Evolutionary conservation across 1,140 invertebrate species (phyloP).

Genomic region (Leptinotarsa texana): DNA sequence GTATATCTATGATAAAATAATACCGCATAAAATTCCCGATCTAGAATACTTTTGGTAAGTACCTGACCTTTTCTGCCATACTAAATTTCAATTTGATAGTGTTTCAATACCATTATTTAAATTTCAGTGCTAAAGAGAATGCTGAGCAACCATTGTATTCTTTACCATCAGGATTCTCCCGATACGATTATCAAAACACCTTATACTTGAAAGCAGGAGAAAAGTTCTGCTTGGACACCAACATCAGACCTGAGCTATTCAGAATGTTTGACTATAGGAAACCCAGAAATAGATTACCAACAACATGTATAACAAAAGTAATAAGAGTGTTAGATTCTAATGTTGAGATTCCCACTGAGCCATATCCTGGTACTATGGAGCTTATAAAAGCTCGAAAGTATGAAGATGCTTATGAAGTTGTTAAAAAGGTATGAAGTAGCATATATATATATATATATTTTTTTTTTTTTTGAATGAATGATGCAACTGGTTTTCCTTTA

Average conservation of each 20-base stretch:
- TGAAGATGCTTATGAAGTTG: conserved; percentile 26
- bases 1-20: conserved; percentile 69
- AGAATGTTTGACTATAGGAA: conserved; percentile 21
- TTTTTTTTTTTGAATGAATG: too few relatives aligned
- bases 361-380: conserved; percentile 30
- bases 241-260: conserved; percentile 19
- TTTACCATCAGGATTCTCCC: conserved; percentile 76
- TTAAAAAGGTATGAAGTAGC: conserved; percentile 29
- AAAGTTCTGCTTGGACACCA: conserved; percentile 27
- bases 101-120: not conserved
- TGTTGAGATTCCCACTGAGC: conserved; percentile 38
- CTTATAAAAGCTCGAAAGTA: conserved; percentile 32
- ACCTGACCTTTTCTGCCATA: not conserved
- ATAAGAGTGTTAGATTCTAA: conserved; percentile 38
- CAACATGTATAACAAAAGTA: conserved; percentile 33
- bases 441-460: too few relatives aligned
- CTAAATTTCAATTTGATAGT: not conserved
- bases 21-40: conserved; percentile 65
- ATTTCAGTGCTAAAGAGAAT: conserved; percentile 54
- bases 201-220: conserved; percentile 43
- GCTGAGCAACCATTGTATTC: conserved; percentile 68
- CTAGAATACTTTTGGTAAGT: conserved; percentile 64
- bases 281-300: conserved; percentile 13
- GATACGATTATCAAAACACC: conserved; percentile 71
- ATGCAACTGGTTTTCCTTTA: too few relatives aligned